Percentiles rank a stretch among this genome's conserved stretches.
Evolutionary conservation across 1,140 invertebrate species (phyloP).

Genomic region (Centruroides vittatus): DNA sequence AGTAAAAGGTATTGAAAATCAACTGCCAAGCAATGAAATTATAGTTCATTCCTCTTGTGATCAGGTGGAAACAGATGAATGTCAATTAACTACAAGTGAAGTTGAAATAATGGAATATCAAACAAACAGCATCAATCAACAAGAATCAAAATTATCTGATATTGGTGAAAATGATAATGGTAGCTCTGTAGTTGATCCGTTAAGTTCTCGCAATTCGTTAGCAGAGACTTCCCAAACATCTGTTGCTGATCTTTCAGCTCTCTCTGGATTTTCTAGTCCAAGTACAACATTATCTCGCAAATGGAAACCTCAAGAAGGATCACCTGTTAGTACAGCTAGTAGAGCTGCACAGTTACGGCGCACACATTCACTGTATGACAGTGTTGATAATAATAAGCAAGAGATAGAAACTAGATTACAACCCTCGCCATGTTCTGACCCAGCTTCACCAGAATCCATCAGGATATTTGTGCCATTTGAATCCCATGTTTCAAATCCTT

Average conservation of each 20-base stretch:
- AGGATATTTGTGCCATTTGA: slow-evolving; percentile 56
- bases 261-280: slow-evolving; percentile 34
- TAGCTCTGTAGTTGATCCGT: slow-evolving; percentile 40
- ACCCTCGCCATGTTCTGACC: slow-evolving; percentile 8
- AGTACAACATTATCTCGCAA: slow-evolving; percentile 18
- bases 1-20: too few relatives aligned
- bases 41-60: too few relatives aligned
- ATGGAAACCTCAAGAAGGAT: slow-evolving; percentile 2
- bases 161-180: slow-evolving; percentile 50
- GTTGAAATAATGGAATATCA: too few relatives aligned
- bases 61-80: too few relatives aligned
- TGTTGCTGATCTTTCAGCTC: slow-evolving; percentile 61
- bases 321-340: slow-evolving; percentile 9
- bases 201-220: slow-evolving; percentile 50
- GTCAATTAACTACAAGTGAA: too few relatives aligned
- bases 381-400: slow-evolving; percentile 22
- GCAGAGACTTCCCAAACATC: slow-evolving; percentile 69
- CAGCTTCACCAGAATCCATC: slow-evolving; percentile 39
- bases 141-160: slow-evolving; percentile 41
- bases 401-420: slow-evolving; percentile 5
- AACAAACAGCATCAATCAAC: slow-evolving; percentile 7
- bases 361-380: slow-evolving; percentile 20
- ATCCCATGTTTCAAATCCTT: slow-evolving; percentile 5
- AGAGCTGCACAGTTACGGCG: slow-evolving; percentile 8
- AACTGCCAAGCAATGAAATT: too few relatives aligned